Conservation (phyloP, 2,888 invertebrate genomes). For the Andrena minutula region DNA sequence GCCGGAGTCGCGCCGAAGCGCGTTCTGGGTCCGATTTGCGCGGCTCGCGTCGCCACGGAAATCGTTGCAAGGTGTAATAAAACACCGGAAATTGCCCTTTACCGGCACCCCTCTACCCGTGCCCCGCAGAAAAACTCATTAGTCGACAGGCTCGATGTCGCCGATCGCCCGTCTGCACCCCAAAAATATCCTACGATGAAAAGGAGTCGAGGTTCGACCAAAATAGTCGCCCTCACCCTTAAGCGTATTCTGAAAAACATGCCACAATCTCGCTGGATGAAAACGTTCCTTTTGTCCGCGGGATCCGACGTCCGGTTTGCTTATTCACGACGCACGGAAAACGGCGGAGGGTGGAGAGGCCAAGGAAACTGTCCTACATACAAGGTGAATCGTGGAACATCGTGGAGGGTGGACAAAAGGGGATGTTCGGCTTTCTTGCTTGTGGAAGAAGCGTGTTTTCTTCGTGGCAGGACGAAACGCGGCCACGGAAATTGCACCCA, state of each 20-base stretch:
- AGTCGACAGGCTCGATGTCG: constrained; percentile 18
- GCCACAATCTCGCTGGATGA: constrained; percentile 39
- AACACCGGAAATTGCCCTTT: constrained; percentile 49
- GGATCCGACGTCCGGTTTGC: constrained; percentile 18
- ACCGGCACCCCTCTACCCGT: background rate
- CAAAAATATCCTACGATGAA: background rate
- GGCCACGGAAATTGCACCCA: constrained; percentile 51
- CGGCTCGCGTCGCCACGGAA: constrained; percentile 15
- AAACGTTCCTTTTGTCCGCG: constrained; percentile 43
- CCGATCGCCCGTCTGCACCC: background rate
- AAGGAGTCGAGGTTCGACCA: background rate
- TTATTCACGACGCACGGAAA: constrained; percentile 33
- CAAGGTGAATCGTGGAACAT: constrained; percentile 20
- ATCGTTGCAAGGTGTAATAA: constrained; percentile 45
- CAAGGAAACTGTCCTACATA: constrained; percentile 55
- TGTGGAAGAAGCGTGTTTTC: constrained; percentile 30
- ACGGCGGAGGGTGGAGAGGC: constrained; percentile 24
- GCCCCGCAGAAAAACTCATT: constrained; percentile 50
- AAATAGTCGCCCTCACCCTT: background rate
- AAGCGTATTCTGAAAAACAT: background rate
- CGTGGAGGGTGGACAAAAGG: constrained; percentile 44
- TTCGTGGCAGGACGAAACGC: constrained; percentile 11
- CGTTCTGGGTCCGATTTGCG: constrained; percentile 2
- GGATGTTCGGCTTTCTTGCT: constrained; percentile 41
- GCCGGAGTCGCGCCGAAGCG: constrained; percentile 7